phyloP scores from a whole-genome alignment of 2,888 invertebrate species.

The Nomada hirtipes region DNA sequence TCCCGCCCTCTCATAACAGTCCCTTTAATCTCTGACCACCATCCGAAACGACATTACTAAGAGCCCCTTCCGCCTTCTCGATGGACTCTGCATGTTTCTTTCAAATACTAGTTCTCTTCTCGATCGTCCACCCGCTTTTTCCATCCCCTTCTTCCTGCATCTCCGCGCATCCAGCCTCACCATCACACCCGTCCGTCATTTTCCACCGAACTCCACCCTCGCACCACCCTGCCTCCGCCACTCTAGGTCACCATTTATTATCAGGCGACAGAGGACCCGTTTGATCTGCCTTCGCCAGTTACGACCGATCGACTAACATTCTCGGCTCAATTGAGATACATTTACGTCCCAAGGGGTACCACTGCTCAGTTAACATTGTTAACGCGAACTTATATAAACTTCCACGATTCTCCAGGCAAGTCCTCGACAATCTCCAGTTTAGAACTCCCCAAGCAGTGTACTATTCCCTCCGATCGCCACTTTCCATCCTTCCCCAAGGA shows the following conservation, averaged over 20 bases:
- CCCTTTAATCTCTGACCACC: slow-evolving; percentile 19
- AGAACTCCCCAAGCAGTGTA: too few relatives aligned
- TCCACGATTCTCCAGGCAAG: too few relatives aligned
- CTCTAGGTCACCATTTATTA: slow-evolving; percentile 64
- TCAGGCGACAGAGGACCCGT: slow-evolving; percentile 19
- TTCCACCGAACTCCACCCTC: slow-evolving; percentile 43
- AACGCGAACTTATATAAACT: neutral
- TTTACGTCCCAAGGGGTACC: neutral
- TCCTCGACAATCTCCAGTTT: too few relatives aligned
- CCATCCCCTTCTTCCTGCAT: neutral
- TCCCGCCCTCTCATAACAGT: slow-evolving; percentile 36
- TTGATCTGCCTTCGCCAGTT: neutral
- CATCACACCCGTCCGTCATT: slow-evolving; percentile 19
- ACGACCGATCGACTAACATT: neutral
- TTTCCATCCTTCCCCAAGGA: too few relatives aligned
- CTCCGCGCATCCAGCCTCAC: slow-evolving; percentile 28
- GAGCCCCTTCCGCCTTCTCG: neutral
- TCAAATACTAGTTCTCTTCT: neutral
- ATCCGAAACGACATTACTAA: slow-evolving; percentile 10
- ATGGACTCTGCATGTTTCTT: slow-evolving; percentile 6
- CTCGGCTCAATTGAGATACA: too few relatives aligned
- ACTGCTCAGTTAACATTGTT: neutral
- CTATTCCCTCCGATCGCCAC: too few relatives aligned
- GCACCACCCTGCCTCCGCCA: neutral
- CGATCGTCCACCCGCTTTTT: neutral